phyloP scores from a whole-genome alignment of 2,797 vertebrate genomes.

The Hafferia zeledoni region DNA sequence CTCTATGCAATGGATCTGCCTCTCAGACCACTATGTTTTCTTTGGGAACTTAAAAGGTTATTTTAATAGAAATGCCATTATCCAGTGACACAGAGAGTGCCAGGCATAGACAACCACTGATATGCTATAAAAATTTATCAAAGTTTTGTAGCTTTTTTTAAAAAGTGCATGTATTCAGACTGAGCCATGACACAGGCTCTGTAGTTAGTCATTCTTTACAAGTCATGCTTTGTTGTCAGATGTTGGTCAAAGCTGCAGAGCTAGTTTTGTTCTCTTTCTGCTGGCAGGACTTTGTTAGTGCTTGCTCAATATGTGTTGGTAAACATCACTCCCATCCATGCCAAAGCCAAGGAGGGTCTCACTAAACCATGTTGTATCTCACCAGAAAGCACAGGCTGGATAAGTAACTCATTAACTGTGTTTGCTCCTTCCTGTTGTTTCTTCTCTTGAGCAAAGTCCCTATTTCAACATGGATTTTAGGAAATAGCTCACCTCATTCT shows the following conservation, averaged over 20 bases:
- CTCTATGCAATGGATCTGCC: neutral
- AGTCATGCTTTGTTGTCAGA: constrained; percentile 48
- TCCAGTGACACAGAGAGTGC: neutral
- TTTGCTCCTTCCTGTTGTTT: neutral
- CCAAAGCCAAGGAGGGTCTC: neutral
- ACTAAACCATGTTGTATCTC: neutral
- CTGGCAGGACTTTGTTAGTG: neutral
- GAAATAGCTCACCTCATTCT: neutral
- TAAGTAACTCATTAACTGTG: neutral
- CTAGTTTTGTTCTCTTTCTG: constrained; percentile 27
- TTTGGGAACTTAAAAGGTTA: neutral
- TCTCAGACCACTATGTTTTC: neutral
- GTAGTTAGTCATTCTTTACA: constrained; percentile 17
- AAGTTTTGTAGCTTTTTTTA: neutral
- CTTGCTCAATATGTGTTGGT: constrained; percentile 23
- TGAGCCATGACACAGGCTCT: constrained; percentile 1
- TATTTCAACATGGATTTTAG: neutral
- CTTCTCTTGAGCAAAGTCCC: neutral
- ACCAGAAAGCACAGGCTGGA: neutral
- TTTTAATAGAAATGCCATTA: neutral
- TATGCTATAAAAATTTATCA: neutral
- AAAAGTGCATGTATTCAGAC: neutral
- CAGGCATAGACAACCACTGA: neutral
- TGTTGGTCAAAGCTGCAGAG: constrained; percentile 44
- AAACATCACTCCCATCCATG: neutral